These are phyloP conservation scores for Drosophila miranda DNA, from an alignment of 1,140 invertebrate genomes.

Conservation along the genomic window DNA sequence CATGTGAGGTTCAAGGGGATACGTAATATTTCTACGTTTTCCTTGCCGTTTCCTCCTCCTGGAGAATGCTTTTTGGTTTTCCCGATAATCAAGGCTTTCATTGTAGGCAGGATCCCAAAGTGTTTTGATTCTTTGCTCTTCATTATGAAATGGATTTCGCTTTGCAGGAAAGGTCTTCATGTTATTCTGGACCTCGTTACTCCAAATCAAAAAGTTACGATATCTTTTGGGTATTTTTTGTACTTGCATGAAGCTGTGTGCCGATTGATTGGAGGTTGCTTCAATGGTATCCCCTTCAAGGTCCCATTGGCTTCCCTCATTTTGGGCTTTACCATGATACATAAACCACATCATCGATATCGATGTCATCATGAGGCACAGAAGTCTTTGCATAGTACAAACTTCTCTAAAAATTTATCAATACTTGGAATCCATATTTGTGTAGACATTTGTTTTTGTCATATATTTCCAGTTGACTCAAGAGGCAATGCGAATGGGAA, in stretches of 20 bases:
- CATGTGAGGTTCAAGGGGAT: slow-evolving; percentile 2
- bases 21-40: too few species aligned
- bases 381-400: slow-evolving; percentile 30
- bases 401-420: not conserved
- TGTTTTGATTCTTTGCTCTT: slow-evolving; percentile 1
- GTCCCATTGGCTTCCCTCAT: slow-evolving; percentile 2
- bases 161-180: not conserved
- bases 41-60: not conserved
- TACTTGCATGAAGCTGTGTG: not conserved
- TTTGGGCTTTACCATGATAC: not conserved
- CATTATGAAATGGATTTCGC: too few species aligned
- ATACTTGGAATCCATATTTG: slow-evolving; percentile 21
- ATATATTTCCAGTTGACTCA: slow-evolving; percentile 16
- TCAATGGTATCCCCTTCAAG: too few species aligned
- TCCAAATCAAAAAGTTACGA: not conserved
- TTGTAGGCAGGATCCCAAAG: slow-evolving; percentile 11
- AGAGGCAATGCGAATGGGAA: slow-evolving; percentile 35
- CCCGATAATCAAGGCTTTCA: not conserved
- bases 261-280: too few species aligned
- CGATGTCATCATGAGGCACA: slow-evolving; percentile 36
- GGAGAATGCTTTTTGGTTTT: not conserved
- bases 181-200: not conserved
- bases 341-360: slow-evolving; percentile 17
- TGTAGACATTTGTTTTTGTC: not conserved
- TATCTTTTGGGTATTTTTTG: not conserved